A percentile compares a stretch with the other conserved stretches of the same genome.
Conservation (phyloP, 37 sponge, comb jelly and placozoan genomes). For the Ephydatia muelleri region DNA sequence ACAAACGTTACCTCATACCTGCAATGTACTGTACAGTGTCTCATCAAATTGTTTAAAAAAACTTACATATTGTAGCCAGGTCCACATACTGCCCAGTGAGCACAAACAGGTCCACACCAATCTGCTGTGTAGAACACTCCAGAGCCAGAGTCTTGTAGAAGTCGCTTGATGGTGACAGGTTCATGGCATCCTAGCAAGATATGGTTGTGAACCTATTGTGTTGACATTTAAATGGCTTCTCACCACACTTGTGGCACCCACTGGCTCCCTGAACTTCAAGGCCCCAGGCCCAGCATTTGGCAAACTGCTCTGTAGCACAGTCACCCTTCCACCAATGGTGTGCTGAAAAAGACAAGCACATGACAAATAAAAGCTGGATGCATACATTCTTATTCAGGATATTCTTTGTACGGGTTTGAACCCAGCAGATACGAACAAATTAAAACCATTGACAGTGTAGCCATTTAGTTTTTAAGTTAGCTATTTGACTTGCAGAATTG, state of each 20-base stretch:
- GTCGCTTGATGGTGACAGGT: conserved; percentile 81
- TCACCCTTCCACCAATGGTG: conserved; percentile 77
- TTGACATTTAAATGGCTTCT: not conserved
- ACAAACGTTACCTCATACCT: not conserved
- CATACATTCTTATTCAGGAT: no score
- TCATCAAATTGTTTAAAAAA: not conserved
- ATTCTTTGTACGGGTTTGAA: no score
- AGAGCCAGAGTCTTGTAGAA: conserved; percentile 97
- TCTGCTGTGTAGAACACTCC: conserved; percentile 93
- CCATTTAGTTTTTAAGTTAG: no score
- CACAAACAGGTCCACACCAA: conserved; percentile 89
- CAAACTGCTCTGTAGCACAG: conserved; percentile 57
- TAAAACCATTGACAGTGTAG: no score
- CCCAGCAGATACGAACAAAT: no score
- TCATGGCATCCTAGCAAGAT: conserved; percentile 54
- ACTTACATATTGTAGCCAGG: conserved; percentile 69
- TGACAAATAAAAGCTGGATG: not conserved
- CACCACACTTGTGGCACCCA: not conserved
- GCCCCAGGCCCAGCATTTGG: conserved; percentile 83
- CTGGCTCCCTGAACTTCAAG: conserved; percentile 54
- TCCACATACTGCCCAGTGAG: conserved; percentile 70
- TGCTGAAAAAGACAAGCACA: conserved; percentile 19
- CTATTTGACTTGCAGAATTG: no score
- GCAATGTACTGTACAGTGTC: not conserved
- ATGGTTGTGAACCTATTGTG: not conserved